Percentiles rank a stretch among this genome's conserved stretches.
phyloP scores from a whole-genome alignment of 2,888 invertebrate species.

The Megamerina dolium region DNA sequence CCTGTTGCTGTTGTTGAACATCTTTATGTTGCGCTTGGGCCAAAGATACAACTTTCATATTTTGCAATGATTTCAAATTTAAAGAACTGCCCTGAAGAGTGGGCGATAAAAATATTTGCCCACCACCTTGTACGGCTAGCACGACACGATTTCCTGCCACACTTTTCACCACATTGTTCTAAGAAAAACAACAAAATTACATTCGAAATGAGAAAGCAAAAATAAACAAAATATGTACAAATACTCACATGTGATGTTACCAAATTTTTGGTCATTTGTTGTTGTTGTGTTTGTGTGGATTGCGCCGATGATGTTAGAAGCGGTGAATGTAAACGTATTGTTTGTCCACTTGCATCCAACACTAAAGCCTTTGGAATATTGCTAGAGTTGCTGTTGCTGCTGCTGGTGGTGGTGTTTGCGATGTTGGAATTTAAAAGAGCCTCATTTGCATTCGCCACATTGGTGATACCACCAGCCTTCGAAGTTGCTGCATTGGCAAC shows the following conservation, averaged over 20 bases:
- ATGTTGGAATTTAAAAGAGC: conserved; percentile 16
- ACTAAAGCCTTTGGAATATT: conserved; percentile 38
- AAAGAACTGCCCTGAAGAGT: conserved; percentile 57
- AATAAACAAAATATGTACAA: background rate
- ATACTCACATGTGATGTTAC: background rate
- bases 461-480: conserved; percentile 14
- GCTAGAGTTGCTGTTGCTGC: too few relatives aligned
- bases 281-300: conserved; percentile 3
- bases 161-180: conserved; percentile 12
- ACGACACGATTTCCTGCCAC: conserved; percentile 47
- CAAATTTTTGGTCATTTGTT: conserved; percentile 10
- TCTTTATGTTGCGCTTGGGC: conserved; percentile 21
- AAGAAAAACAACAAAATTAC: background rate
- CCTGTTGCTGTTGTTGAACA: conserved; percentile 15
- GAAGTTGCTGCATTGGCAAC: too few relatives aligned
- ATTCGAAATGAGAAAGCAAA: background rate
- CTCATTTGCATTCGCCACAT: conserved; percentile 22
- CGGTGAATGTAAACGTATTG: conserved; percentile 37
- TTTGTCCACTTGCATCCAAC: conserved; percentile 39
- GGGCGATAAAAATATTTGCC: conserved; percentile 58
- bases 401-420: conserved; percentile 7
- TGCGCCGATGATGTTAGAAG: conserved; percentile 13
- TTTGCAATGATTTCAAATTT: conserved; percentile 58
- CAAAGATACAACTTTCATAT: conserved; percentile 58
- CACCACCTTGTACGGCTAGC: conserved; percentile 54